phyloP scores from a whole-genome alignment of 2,797 vertebrate species.

The Hipposideros larvatus region DNA sequence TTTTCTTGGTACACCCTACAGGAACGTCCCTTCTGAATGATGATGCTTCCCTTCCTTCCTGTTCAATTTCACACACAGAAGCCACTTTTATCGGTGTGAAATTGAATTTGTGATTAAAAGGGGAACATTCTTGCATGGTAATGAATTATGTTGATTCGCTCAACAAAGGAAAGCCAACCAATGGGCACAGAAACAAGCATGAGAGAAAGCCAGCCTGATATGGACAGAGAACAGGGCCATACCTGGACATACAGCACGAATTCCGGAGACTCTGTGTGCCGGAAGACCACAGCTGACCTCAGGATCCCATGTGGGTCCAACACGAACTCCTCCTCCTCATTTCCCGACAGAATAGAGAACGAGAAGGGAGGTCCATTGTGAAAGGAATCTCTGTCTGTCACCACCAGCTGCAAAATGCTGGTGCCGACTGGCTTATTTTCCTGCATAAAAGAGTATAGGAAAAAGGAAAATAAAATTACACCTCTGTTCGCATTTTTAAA shows the following conservation, averaged over 20 bases:
- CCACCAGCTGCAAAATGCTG: conserved; percentile 95
- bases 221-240: neutral
- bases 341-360: conserved; percentile 95
- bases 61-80: conserved; percentile 65
- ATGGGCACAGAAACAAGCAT: neutral
- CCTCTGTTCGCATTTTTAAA: conserved; percentile 46
- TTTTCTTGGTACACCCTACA: neutral
- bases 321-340: conserved; percentile 94
- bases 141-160: conserved; percentile 62
- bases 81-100: conserved; percentile 80
- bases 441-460: conserved; percentile 86
- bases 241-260: conserved; percentile 96
- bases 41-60: conserved; percentile 20
- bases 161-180: conserved; percentile 62
- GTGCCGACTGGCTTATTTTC: conserved; percentile 98
- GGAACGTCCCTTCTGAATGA: neutral
- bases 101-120: conserved; percentile 82
- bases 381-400: conserved; percentile 96
- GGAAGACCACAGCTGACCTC: conserved; percentile 94
- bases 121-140: conserved; percentile 68
- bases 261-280: conserved; percentile 92
- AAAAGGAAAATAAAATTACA: conserved; percentile 83
- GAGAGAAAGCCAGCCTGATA: neutral
- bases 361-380: conserved; percentile 97
- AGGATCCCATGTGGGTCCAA: conserved; percentile 94